Percentiles rank a stretch among this genome's conserved stretches.
phyloP scores from a whole-genome alignment of 2,888 invertebrate genomes.

The Tillus elongatus region DNA sequence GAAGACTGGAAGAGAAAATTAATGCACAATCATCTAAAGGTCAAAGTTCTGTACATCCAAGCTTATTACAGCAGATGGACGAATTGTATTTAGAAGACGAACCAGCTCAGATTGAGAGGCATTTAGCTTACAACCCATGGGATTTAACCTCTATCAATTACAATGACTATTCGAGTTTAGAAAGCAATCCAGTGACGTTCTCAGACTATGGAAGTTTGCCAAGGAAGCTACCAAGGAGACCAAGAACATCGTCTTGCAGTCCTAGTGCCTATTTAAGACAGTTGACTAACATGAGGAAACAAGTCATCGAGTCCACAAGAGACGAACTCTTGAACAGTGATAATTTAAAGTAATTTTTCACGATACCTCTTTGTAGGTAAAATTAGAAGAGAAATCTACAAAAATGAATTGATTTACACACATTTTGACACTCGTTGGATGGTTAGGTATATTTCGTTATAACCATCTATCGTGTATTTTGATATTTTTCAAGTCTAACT shows the following conservation, averaged over 20 bases:
- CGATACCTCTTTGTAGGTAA: too few relatives aligned
- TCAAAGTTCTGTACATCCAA: background rate
- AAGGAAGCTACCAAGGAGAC: slow-evolving; percentile 25
- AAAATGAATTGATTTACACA: too few relatives aligned
- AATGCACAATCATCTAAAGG: slow-evolving; percentile 15
- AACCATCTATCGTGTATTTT: too few relatives aligned
- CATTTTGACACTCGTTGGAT: too few relatives aligned
- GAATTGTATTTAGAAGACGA: slow-evolving; percentile 1
- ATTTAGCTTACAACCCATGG: slow-evolving; percentile 19
- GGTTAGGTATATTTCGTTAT: too few relatives aligned
- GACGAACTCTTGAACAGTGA: slow-evolving; percentile 36
- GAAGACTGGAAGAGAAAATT: slow-evolving; percentile 34
- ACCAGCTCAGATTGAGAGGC: background rate
- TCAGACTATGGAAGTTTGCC: slow-evolving; percentile 41
- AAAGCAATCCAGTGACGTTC: slow-evolving; percentile 33
- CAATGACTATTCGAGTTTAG: slow-evolving; percentile 36
- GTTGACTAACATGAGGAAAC: slow-evolving; percentile 48
- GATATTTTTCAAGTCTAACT: too few relatives aligned
- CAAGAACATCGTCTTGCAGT: slow-evolving; percentile 30
- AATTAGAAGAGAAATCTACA: too few relatives aligned
- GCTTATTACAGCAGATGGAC: slow-evolving; percentile 1
- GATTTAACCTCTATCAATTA: slow-evolving; percentile 20
- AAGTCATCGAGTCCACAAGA: slow-evolving; percentile 47
- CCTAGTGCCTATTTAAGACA: slow-evolving; percentile 52
- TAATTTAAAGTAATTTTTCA: too few relatives aligned